These are phyloP conservation scores for Mirounga angustirostris DNA, from an alignment of 2,113 vertebrate species.

Conservation along the genomic window DNA sequence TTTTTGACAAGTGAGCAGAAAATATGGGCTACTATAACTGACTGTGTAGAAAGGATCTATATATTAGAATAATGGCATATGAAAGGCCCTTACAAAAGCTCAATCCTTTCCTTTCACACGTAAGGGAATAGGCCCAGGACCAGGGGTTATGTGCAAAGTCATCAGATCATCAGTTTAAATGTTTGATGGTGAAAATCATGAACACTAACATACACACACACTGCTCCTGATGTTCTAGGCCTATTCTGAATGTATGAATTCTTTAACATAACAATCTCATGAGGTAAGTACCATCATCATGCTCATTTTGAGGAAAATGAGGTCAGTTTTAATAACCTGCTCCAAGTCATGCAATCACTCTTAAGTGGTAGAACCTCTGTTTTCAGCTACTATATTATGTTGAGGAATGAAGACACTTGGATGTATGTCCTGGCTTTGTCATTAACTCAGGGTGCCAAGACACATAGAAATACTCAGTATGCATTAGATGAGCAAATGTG, in stretches of 20 bases:
- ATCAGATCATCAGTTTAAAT: neutral
- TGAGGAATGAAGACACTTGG: neutral
- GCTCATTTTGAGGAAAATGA: neutral
- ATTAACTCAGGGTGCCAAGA: neutral
- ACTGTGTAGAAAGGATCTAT: neutral
- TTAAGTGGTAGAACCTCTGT: neutral
- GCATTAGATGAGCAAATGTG: neutral
- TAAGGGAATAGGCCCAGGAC: neutral
- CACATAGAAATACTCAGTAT: neutral
- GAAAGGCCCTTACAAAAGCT: neutral
- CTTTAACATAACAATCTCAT: neutral
- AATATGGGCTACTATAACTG: neutral
- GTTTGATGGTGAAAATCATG: neutral
- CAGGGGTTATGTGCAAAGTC: neutral
- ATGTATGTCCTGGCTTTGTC: neutral
- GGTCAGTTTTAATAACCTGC: neutral
- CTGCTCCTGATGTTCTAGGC: neutral
- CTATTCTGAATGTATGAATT: neutral
- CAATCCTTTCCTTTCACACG: neutral
- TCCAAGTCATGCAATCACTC: neutral
- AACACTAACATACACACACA: neutral
- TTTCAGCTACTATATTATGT: neutral
- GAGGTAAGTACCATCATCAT: neutral
- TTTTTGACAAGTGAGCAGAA: neutral
- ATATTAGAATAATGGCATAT: neutral